Evolutionary conservation across 2,888 invertebrate species (phyloP).

Genomic region (Caenorhabditis plicata): DNA sequence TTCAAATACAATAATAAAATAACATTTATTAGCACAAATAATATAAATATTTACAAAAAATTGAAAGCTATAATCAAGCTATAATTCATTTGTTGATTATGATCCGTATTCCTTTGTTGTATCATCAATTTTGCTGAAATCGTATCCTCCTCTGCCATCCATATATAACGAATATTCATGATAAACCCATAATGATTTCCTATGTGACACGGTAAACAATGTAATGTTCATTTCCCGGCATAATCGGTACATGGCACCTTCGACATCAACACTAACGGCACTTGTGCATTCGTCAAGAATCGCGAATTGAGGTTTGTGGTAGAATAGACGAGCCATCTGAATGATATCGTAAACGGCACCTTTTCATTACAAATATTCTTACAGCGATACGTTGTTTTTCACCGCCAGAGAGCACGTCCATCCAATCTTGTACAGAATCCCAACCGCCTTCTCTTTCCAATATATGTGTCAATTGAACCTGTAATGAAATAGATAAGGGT

Average conservation of each 20-base stretch:
- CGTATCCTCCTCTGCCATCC: slow-evolving; percentile 89
- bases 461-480: slow-evolving; percentile 47
- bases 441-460: slow-evolving; percentile 67
- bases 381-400: slow-evolving; percentile 72
- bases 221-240: slow-evolving; percentile 81
- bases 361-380: slow-evolving; percentile 15
- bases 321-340: slow-evolving; percentile 66
- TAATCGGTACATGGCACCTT: slow-evolving; percentile 64
- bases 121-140: slow-evolving; percentile 82
- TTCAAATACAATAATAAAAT: too few relatives aligned
- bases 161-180: slow-evolving; percentile 83
- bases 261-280: slow-evolving; percentile 70
- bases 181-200: slow-evolving; percentile 71
- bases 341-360: not conserved
- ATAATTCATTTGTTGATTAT: too few relatives aligned
- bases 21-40: not conserved
- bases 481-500: not conserved
- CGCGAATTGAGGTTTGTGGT: slow-evolving; percentile 68
- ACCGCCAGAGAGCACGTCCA: slow-evolving; percentile 71
- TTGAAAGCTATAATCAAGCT: not conserved
- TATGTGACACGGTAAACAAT: slow-evolving; percentile 90
- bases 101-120: slow-evolving; percentile 91
- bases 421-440: slow-evolving; percentile 80
- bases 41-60: not conserved
- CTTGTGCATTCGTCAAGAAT: slow-evolving; percentile 70